Evolutionary conservation across 1,140 invertebrate species (phyloP).

Genomic region (Cydia pomonella): DNA sequence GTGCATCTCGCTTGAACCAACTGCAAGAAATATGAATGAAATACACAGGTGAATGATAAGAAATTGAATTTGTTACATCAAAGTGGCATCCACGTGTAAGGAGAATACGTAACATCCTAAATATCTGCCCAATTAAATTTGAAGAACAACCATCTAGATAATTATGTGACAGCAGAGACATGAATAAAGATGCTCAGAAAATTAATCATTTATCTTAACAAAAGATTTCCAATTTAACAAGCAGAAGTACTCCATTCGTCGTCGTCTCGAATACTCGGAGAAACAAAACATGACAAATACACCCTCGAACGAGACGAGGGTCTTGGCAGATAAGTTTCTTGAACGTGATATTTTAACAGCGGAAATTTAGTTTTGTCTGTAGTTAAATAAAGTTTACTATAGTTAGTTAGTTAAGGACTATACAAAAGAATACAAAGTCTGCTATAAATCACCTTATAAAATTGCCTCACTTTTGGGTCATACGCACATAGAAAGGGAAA

Average conservation of each 20-base stretch:
- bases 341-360: neutral
- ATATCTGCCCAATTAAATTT: neutral
- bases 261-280: neutral
- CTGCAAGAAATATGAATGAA: no score
- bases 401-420: no score
- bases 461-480: no score
- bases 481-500: no score
- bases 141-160: neutral
- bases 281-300: slow-evolving; percentile 19
- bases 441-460: no score
- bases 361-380: neutral
- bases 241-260: slow-evolving; percentile 9
- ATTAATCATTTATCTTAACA: neutral
- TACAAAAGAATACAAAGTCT: no score
- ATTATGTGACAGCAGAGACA: neutral
- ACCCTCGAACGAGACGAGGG: slow-evolving; percentile 3
- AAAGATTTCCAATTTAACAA: neutral
- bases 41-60: no score
- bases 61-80: no score
- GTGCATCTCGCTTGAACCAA: no score
- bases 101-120: neutral
- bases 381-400: neutral
- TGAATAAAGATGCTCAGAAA: neutral
- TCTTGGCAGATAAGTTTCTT: neutral
- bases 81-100: no score